These are phyloP conservation scores for Leptopilina myrica DNA, from an alignment of 2,888 invertebrate genomes.

Conservation along the genomic window DNA sequence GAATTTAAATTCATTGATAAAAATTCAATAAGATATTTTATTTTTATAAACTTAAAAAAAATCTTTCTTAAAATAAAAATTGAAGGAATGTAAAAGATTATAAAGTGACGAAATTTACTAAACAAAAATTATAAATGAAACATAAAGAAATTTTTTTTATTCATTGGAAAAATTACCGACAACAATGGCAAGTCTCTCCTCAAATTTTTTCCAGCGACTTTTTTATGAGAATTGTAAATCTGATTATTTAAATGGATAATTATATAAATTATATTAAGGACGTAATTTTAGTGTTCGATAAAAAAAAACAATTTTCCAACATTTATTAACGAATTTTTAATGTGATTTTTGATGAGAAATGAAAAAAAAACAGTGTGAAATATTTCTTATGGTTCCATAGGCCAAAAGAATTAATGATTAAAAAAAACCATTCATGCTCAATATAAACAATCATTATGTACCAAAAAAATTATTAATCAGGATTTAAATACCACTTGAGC, in stretches of 20 bases:
- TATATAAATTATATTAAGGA: not conserved
- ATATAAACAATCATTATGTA: conserved; percentile 2
- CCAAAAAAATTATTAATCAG: conserved; percentile 11
- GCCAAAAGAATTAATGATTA: not conserved
- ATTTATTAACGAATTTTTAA: conserved; percentile 27
- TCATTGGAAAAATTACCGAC: not conserved
- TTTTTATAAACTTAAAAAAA: too few species aligned
- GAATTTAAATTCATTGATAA: too few species aligned
- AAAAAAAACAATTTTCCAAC: not conserved
- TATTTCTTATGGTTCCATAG: conserved; percentile 14
- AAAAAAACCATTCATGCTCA: conserved; percentile 22
- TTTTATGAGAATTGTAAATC: conserved; percentile 7
- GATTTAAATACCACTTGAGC: conserved; percentile 14
- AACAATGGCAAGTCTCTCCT: not conserved
- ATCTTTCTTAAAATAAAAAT: too few species aligned
- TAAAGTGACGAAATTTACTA: too few species aligned
- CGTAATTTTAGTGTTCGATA: conserved; percentile 24
- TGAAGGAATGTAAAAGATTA: too few species aligned
- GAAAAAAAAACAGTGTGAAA: not conserved
- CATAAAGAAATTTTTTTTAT: not conserved
- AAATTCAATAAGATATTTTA: too few species aligned
- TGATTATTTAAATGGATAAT: not conserved
- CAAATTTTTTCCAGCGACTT: not conserved
- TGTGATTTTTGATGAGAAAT: not conserved
- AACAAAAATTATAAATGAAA: too few species aligned